phyloP scores from a whole-genome alignment of 2,797 vertebrate genomes.

The Gorsachius magnificus region DNA sequence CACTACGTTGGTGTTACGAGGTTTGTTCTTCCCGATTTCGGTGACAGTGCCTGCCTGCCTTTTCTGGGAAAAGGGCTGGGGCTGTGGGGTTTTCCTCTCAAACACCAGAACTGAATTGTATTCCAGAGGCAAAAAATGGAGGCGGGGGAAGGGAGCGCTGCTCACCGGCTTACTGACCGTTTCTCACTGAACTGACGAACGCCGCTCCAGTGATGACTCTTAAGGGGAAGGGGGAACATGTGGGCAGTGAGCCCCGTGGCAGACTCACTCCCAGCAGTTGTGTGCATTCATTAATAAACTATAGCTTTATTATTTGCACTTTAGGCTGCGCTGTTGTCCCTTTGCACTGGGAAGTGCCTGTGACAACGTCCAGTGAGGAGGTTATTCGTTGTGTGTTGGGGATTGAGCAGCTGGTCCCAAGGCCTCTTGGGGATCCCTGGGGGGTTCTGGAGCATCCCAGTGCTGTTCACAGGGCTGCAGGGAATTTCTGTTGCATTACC shows the following conservation, averaged over 20 bases:
- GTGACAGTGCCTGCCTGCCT: too few species aligned
- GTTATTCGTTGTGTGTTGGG: neutral
- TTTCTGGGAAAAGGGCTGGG: neutral
- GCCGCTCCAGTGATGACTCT: neutral
- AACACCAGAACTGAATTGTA: neutral
- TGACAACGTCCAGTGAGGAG: neutral
- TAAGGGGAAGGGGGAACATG: neutral
- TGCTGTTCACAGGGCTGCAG: neutral
- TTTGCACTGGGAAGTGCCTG: neutral
- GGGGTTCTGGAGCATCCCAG: neutral
- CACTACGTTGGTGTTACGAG: too few species aligned
- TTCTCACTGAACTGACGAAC: neutral
- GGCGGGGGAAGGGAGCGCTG: neutral
- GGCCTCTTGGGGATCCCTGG: neutral
- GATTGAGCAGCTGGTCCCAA: neutral
- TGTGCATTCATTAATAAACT: neutral
- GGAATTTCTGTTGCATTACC: neutral
- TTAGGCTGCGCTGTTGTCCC: neutral
- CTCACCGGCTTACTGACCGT: neutral
- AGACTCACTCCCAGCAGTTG: neutral
- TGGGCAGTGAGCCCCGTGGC: neutral
- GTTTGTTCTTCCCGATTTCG: too few species aligned
- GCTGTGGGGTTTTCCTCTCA: neutral
- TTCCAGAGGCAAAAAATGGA: neutral
- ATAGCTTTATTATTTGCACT: neutral